Evolutionary conservation across 2,888 invertebrate genomes (phyloP).

Genomic region (Dicranocentrus wangi): DNA sequence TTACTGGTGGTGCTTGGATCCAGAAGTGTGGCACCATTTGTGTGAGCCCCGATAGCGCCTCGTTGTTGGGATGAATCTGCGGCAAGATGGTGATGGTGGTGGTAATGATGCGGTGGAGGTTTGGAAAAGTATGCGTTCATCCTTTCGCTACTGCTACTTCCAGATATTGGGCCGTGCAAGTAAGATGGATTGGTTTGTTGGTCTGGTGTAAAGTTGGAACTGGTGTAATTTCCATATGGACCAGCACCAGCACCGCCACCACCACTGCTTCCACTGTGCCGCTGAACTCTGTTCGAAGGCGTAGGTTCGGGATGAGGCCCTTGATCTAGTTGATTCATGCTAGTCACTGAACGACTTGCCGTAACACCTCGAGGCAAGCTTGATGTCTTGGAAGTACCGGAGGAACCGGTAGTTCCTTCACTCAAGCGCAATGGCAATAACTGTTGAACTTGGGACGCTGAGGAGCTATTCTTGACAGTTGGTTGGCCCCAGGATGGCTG

Average conservation of each 20-base stretch:
- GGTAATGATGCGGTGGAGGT: slow-evolving; percentile 11
- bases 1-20: not conserved
- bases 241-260: not conserved
- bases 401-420: slow-evolving; percentile 61
- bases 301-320: slow-evolving; percentile 22
- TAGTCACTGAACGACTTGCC: slow-evolving; percentile 69
- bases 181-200: slow-evolving; percentile 64
- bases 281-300: slow-evolving; percentile 51
- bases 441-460: slow-evolving; percentile 69
- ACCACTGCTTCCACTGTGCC: slow-evolving; percentile 32
- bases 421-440: slow-evolving; percentile 71
- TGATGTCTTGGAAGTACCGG: slow-evolving; percentile 66
- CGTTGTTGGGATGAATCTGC: slow-evolving; percentile 9
- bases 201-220: slow-evolving; percentile 13
- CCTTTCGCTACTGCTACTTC: slow-evolving; percentile 43
- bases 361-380: slow-evolving; percentile 71
- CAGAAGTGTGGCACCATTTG: slow-evolving; percentile 10
- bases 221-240: not conserved
- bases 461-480: slow-evolving; percentile 47
- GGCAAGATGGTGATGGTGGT: slow-evolving; percentile 24
- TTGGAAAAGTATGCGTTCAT: slow-evolving; percentile 54
- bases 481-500: slow-evolving; percentile 58
- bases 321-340: slow-evolving; percentile 64
- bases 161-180: slow-evolving; percentile 64
- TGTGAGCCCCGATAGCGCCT: not conserved